Evolutionary conservation across 2,888 invertebrate genomes (phyloP).

Genomic region (Bellardia pandia): DNA sequence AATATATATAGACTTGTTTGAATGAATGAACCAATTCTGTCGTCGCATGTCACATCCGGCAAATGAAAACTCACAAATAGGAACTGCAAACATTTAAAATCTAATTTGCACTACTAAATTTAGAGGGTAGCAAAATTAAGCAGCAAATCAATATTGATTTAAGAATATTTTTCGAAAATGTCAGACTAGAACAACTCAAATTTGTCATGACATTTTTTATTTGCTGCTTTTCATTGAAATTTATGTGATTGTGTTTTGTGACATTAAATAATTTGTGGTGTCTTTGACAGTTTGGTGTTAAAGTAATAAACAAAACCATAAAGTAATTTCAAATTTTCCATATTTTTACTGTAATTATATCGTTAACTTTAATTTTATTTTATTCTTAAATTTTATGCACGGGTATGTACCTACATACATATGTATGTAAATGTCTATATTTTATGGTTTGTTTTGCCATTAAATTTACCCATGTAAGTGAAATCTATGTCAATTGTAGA

Average conservation of each 20-base stretch:
- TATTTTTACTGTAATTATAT: background rate
- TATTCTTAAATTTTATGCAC: constrained; percentile 24
- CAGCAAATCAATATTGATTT: constrained; percentile 16
- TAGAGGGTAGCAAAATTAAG: background rate
- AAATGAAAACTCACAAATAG: constrained; percentile 9
- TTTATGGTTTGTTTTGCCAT: constrained; percentile 3
- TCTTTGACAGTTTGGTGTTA: constrained; percentile 43
- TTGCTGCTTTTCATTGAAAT: background rate
- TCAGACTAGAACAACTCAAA: constrained; percentile 16
- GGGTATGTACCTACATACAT: too few species aligned
- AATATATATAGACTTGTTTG: constrained; percentile 65
- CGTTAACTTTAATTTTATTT: constrained; percentile 29
- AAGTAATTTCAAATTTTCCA: background rate
- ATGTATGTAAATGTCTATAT: background rate
- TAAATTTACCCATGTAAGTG: constrained; percentile 2
- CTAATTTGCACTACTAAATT: background rate
- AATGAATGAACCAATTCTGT: constrained; percentile 71
- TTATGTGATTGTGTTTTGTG: constrained; percentile 19
- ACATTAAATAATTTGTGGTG: background rate
- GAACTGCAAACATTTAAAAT: constrained; percentile 19
- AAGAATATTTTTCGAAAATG: constrained; percentile 26
- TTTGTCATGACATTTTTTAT: constrained; percentile 18
- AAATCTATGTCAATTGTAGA: constrained; percentile 50
- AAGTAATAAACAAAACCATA: constrained; percentile 37
- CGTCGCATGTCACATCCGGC: constrained; percentile 70